A percentile compares a stretch with the other conserved stretches of the same genome.
Conservation (phyloP, 2,113 vertebrate genomes). For the Rhagologus leucostigma region DNA sequence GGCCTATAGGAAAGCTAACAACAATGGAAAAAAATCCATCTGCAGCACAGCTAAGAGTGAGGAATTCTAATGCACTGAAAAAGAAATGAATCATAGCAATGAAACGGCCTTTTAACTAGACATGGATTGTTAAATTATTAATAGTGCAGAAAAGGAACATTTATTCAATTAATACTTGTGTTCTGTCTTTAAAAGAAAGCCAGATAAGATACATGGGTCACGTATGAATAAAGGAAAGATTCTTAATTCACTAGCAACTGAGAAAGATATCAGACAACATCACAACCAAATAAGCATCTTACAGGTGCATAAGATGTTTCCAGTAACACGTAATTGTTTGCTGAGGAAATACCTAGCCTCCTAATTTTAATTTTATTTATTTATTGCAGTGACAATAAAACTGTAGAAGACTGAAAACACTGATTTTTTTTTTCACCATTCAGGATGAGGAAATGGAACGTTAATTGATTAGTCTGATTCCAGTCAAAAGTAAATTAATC, state of each 20-base stretch:
- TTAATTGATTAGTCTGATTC: slow-evolving; percentile 29
- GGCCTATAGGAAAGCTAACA: not conserved
- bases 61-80: slow-evolving; percentile 28
- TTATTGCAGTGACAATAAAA: slow-evolving; percentile 11
- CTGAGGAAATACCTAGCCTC: slow-evolving; percentile 14
- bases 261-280: slow-evolving; percentile 8
- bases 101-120: slow-evolving; percentile 63
- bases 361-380: slow-evolving; percentile 40
- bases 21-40: not conserved
- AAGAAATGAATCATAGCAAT: slow-evolving; percentile 53
- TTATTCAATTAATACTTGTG: slow-evolving; percentile 50
- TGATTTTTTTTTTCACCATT: not conserved
- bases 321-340: slow-evolving; percentile 37
- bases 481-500: slow-evolving; percentile 30
- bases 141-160: slow-evolving; percentile 43
- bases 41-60: not conserved
- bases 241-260: slow-evolving; percentile 9
- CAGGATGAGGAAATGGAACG: not conserved
- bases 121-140: slow-evolving; percentile 53
- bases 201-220: slow-evolving; percentile 30
- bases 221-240: not conserved
- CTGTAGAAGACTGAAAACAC: not conserved
- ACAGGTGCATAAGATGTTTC: not conserved
- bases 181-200: slow-evolving; percentile 34
- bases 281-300: not conserved